Evolutionary conservation across 2,888 invertebrate genomes (phyloP), one percentile per base, ranked within the genome.

Genomic region (Dolichopus griseipennis): DNA sequence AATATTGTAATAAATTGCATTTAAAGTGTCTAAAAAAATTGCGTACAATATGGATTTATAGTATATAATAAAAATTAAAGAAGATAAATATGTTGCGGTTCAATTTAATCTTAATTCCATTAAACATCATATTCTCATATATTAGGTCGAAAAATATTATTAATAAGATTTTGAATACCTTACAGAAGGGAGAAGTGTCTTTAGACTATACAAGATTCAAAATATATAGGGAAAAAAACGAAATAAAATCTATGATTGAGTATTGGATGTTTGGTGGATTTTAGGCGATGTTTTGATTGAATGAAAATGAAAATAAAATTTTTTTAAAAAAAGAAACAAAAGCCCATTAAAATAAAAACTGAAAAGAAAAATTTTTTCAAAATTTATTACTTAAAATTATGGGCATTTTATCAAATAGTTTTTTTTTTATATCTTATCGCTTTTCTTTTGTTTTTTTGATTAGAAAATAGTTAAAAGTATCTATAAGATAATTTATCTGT

Each of bases 281-380:
- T 52, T 52, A 52, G 52, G 52, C 52, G 52, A 52, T 52, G 15
- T 52, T 52, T 52, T 52, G 52, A 52, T 52, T 52, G 52, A 52
- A 52, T 52, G 52, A 12, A 18, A 52, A 41, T 12, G 8, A 12
- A 41, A 15, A 12, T 9, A 41, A 41, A 41, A 41, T 41, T 41
- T 41, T 7, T n/a, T n/a, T n/a, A n/a, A n/a, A n/a, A 41, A 41
- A 52, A n/a, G 15, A 18, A 18, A 52, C n/a, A n/a, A 52, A 52
- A n/a, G 52, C 52, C 52, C 52, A 52, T 52, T 52, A 52, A 52
- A 52, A 18, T 18, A 52, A 12, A 15, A 12, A 15, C 12, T 6
- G 41, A 41, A 41, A 41, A 41, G 8, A 41, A 41, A 41, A 41
- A 41, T 12, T n/a, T n/a, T n/a, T n/a, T 6, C 41, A 41, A 52